Evolutionary conservation across 2,888 invertebrate species (phyloP), one percentile per base, ranked within the genome.

Genomic region (Acleris holmiana): DNA sequence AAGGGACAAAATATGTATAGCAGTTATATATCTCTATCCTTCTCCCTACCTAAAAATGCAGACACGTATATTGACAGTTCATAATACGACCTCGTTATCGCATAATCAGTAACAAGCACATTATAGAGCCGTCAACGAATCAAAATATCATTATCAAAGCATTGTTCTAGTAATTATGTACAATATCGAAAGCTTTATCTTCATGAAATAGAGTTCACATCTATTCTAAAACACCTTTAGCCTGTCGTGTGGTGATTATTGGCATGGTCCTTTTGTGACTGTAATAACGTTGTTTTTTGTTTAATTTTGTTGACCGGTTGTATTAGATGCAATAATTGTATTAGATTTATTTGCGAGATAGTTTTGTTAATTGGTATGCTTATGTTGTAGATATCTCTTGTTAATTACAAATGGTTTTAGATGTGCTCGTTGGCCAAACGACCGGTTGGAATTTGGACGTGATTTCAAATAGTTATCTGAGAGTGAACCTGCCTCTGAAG

Each of bases 111-210:
- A 47, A 40, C 41, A 54, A 64, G 21, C 50, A 18, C 67, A 66
- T 78, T 84, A 85, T 81, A 82, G 83, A 85, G 84, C 80, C 76
- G 83, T 85, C 84, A 83, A 77, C 67, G 74, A 76, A 80, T 85
- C 84, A 81, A 80, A 83, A 79, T 80, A 83, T 80, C 75, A 81
- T 83, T 83, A 78, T 73, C 69, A 67, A 57, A 19, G 69, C 69
- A 78, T 80, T 83, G 81, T 82, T 79, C 71, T 71, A 21, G 8
- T 72, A 68, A 75, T 75, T 73, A 77, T 74, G 75, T 71, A 64
- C 44, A 44, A 44, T 63, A 68, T 71, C 67, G 13, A 53, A 19
- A 41, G 47, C 18, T 5, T 51, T 58, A 47, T 56, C 3, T 18
- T 8, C 5, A 19, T 50, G 6, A 2, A 46, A 51, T 46, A 56